phyloP scores from a whole-genome alignment of 2,888 invertebrate genomes.

The Plusia festucae region DNA sequence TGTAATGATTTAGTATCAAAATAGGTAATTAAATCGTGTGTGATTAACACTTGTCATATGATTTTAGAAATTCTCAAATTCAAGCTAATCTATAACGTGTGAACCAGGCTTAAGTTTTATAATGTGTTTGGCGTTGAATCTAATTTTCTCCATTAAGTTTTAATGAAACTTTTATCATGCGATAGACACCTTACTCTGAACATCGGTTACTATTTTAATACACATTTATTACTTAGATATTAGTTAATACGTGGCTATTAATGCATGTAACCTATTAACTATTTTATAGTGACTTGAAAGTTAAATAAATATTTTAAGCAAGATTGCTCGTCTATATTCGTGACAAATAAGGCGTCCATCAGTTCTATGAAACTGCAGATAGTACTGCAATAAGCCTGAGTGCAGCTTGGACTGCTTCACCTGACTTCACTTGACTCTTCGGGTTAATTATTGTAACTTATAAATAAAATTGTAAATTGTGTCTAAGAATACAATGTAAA shows the following conservation, averaged over 20 bases:
- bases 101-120: constrained; percentile 9
- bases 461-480: no score
- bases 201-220: constrained; percentile 28
- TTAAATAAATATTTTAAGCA: not conserved
- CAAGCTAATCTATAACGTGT: constrained; percentile 5
- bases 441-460: no score
- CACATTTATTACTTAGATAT: constrained; percentile 14
- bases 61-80: not conserved
- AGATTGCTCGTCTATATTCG: not conserved
- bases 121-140: constrained; percentile 30
- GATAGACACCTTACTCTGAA: constrained; percentile 11
- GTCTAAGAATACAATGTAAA: no score
- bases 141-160: constrained; percentile 33
- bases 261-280: constrained; percentile 11
- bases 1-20: not conserved
- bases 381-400: no score
- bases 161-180: constrained; percentile 20
- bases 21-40: not conserved
- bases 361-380: not conserved
- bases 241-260: constrained; percentile 6
- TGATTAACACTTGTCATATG: not conserved
- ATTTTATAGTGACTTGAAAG: not conserved
- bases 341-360: not conserved
- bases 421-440: no score
- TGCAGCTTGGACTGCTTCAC: no score